These are phyloP conservation scores for Lycophotia porphyrea DNA, from an alignment of 2,888 invertebrate species.

Conservation along the genomic window DNA sequence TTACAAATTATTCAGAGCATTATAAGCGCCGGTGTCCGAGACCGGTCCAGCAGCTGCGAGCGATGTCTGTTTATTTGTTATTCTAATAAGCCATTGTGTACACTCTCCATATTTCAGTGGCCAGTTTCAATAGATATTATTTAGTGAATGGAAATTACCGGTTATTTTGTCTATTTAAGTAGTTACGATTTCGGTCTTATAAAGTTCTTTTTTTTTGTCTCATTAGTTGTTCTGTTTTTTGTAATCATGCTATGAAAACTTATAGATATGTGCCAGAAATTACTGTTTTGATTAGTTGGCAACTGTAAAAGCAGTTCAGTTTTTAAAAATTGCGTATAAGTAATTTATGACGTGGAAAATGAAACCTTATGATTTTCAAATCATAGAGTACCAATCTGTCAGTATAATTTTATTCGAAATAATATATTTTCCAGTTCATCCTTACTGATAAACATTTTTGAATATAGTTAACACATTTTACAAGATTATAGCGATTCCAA, in stretches of 20 bases:
- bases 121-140: slow-evolving; percentile 67
- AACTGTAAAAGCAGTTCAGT: neutral
- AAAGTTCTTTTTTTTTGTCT: slow-evolving; percentile 5
- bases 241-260: neutral
- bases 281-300: neutral
- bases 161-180: slow-evolving; percentile 59
- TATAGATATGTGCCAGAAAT: neutral
- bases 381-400: neutral
- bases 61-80: slow-evolving; percentile 70
- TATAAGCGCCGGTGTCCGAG: slow-evolving; percentile 54
- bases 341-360: neutral
- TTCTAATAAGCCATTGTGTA: slow-evolving; percentile 75
- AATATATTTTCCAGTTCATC: neutral
- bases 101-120: slow-evolving; percentile 64
- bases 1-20: slow-evolving; percentile 57
- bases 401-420: neutral
- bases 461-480: neutral
- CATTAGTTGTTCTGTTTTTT: neutral
- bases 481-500: neutral
- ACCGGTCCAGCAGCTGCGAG: slow-evolving; percentile 85
- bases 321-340: neutral
- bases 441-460: neutral
- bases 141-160: slow-evolving; percentile 63
- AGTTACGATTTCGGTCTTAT: slow-evolving; percentile 16
- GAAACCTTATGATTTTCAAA: neutral